These are phyloP conservation scores for Rosalia funebris DNA, from an alignment of 2,888 invertebrate genomes.

Conservation along the genomic window DNA sequence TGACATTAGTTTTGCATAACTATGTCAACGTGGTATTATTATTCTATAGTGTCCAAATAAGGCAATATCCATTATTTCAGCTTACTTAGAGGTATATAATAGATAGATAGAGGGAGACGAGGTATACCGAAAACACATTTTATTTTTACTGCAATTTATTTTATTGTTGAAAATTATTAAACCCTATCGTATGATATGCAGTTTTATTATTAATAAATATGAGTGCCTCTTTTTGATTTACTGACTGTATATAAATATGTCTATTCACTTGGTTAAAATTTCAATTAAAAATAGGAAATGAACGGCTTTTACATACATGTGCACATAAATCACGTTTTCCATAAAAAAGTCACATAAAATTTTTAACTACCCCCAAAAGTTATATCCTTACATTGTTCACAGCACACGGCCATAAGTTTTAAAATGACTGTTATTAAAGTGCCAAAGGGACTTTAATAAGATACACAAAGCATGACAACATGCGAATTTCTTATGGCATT, in stretches of 20 bases:
- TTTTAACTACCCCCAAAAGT: constrained; percentile 19
- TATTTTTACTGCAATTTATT: too few relatives aligned
- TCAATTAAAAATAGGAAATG: constrained; percentile 25
- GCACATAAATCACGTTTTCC: constrained; percentile 11
- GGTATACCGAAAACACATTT: too few relatives aligned
- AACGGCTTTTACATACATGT: constrained; percentile 8
- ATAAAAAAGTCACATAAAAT: constrained; percentile 21
- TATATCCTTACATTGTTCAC: constrained; percentile 35
- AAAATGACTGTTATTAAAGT: constrained; percentile 59
- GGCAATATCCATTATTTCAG: too few relatives aligned
- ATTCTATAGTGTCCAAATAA: too few relatives aligned
- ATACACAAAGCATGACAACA: constrained; percentile 53
- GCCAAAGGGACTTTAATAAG: constrained; percentile 58
- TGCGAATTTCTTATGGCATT: constrained; percentile 46
- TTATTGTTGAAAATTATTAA: too few relatives aligned
- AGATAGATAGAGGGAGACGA: too few relatives aligned
- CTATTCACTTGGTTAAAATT: constrained; percentile 5
- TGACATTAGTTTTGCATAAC: too few relatives aligned
- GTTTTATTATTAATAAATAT: background rate
- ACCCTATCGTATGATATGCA: too few relatives aligned
- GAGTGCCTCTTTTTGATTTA: constrained; percentile 8
- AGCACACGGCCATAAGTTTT: constrained; percentile 54
- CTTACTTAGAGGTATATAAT: too few relatives aligned
- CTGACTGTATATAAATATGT: background rate
- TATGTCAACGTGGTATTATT: too few relatives aligned